phyloP scores from a whole-genome alignment of 1,140 invertebrate genomes.

The Gonatopus flavifemur region DNA sequence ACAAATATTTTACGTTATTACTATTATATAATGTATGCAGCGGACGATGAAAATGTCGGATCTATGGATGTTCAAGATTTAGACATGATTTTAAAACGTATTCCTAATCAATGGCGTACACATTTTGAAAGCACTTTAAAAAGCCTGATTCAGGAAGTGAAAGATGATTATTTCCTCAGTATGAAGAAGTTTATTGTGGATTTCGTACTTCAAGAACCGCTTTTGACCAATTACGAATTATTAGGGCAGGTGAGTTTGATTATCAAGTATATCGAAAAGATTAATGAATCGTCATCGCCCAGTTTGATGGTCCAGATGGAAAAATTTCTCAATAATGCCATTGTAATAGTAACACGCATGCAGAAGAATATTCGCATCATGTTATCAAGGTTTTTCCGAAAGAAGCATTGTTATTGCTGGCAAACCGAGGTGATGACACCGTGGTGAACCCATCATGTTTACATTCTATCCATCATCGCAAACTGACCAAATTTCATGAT shows the following conservation, averaged over 20 bases:
- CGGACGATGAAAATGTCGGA: constrained; percentile 83
- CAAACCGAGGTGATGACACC: too few species aligned
- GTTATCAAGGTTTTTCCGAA: too few species aligned
- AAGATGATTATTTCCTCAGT: constrained; percentile 78
- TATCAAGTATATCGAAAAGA: neutral
- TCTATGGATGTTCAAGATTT: constrained; percentile 66
- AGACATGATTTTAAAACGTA: constrained; percentile 57
- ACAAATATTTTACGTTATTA: constrained; percentile 79
- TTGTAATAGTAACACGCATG: too few species aligned
- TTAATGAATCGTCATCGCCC: too few species aligned
- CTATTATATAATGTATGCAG: constrained; percentile 86
- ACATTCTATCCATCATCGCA: too few species aligned
- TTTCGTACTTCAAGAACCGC: constrained; percentile 80
- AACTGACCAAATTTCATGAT: too few species aligned
- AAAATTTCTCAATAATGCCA: too few species aligned
- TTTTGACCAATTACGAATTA: constrained; percentile 10
- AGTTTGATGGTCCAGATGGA: too few species aligned
- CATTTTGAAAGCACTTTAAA: constrained; percentile 62
- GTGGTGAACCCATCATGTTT: too few species aligned
- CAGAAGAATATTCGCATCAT: too few species aligned
- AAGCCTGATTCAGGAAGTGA: constrained; percentile 65
- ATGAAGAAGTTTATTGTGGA: constrained; percentile 88
- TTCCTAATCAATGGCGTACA: constrained; percentile 56
- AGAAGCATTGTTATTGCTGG: too few species aligned
- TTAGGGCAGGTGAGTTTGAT: constrained; percentile 19